Evolutionary conservation across 2,888 invertebrate species (phyloP), one percentile per base, ranked within the genome.

Genomic region (Perithous albicinctus): DNA sequence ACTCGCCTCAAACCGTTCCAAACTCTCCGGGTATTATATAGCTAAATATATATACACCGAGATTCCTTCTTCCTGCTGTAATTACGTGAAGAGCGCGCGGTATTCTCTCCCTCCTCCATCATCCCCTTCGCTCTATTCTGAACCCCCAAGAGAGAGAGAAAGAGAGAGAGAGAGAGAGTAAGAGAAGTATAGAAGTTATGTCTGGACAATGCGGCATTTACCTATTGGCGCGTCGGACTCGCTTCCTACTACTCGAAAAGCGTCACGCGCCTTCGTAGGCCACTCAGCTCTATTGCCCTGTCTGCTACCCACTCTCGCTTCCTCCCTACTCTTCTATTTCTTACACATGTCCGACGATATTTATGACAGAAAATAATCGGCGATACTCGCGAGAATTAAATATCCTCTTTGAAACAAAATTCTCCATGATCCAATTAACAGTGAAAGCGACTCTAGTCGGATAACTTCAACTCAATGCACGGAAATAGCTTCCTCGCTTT

Each of bases 181-280:
- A 78, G 78, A 75, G 77, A 54, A 51, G 29, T 66, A 69, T 76
- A 51, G 35, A 66, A 5, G n/a, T 77, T 64, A 72, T 80, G 89
- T 67, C 88, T 81, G 88, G 87, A 88, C 89, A 88, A 88, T 90
- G 89, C 90, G 89, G 85, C 87, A 89, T 85, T 87, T 70, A 82
- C 83, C 88, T 84, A 89, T 89, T 89, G 76, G 63, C 59, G 70
- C 74, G 74, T 54, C 74, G 29, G 26, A 12, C 29, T 64, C 59
- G 29, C 48, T 51, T 56, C 29, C 4, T 54, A 74, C 78, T 56
- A 48, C 73, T 78, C 32, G 35, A 15, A 15, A 46, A 64, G 46
- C 32, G 54, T 61, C 73, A 54, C 77, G 56, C 78, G 67, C 69
- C 61, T 73, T 46, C 78, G 48, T 67, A 51, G 48, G 48, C 26